Percentiles rank a stretch among this genome's conserved stretches.
Conservation (phyloP, 2,888 invertebrate genomes). For the Stenodera caucasica region DNA sequence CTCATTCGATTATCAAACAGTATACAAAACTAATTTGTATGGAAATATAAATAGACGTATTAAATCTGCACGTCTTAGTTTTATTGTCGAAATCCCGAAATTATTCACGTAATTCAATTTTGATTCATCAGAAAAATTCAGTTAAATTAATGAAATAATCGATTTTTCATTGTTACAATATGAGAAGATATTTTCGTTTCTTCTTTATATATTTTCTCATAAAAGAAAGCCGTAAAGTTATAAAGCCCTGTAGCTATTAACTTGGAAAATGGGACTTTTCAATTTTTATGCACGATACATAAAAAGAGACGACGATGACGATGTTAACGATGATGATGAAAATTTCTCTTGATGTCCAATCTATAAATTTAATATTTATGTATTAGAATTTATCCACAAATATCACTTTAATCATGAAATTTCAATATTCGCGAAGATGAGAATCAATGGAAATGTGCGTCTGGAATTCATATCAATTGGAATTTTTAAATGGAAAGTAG, state of each 20-base stretch:
- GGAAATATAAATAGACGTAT: too few species aligned
- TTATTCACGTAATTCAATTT: too few species aligned
- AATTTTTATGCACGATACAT: constrained; percentile 20
- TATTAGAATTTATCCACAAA: too few species aligned
- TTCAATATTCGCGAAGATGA: background rate
- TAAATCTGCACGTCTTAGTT: too few species aligned
- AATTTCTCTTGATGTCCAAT: background rate
- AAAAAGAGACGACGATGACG: background rate
- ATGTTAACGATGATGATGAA: background rate
- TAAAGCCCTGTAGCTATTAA: constrained; percentile 30
- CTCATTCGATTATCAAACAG: too few species aligned
- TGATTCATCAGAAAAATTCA: too few species aligned
- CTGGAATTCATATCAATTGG: background rate
- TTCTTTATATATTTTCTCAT: background rate
- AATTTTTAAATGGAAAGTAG: background rate
- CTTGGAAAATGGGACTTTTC: constrained; percentile 31
- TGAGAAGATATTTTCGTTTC: background rate
- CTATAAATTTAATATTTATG: too few species aligned
- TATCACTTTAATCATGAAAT: background rate
- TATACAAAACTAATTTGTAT: too few species aligned
- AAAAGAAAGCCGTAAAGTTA: background rate
- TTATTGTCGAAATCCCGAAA: too few species aligned
- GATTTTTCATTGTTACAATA: too few species aligned
- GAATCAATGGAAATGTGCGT: background rate
- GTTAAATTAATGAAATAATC: too few species aligned